Percentiles rank a stretch among this genome's conserved stretches.
Conservation (phyloP, 2,888 invertebrate genomes). For the Phasia obesa region DNA sequence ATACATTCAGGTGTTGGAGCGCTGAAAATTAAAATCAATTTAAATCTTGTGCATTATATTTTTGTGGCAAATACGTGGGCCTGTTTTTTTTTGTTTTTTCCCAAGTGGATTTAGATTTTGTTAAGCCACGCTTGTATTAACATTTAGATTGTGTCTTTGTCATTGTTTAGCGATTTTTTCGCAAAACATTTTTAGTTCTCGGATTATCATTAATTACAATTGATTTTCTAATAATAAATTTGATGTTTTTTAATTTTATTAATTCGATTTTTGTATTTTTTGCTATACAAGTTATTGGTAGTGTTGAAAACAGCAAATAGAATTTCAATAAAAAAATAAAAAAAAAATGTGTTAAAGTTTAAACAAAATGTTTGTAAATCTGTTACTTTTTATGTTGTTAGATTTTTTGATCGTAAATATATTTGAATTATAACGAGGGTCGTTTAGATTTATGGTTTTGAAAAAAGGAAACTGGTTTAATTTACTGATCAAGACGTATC, state of each 20-base stretch:
- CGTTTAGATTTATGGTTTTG: neutral
- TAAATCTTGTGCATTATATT: conserved; percentile 41
- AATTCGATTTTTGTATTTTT: conserved; percentile 22
- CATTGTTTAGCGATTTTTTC: conserved; percentile 38
- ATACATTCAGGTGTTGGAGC: conserved; percentile 65
- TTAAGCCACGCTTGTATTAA: conserved; percentile 22
- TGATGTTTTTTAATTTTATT: conserved; percentile 51
- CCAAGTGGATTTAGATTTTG: conserved; percentile 27
- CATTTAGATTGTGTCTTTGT: conserved; percentile 48
- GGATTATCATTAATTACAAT: conserved; percentile 70
- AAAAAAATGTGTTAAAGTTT: conserved; percentile 51
- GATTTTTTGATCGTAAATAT: neutral
- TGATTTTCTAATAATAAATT: conserved; percentile 62
- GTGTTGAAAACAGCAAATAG: conserved; percentile 41
- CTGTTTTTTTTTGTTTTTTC: conserved; percentile 6
- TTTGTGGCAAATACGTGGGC: conserved; percentile 51
- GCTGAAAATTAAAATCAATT: conserved; percentile 63
- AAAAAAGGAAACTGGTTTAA: too few species aligned
- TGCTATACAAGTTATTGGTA: conserved; percentile 2
- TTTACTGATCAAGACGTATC: neutral
- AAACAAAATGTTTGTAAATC: conserved; percentile 53
- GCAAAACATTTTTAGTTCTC: conserved; percentile 43
- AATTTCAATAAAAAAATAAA: conserved; percentile 15
- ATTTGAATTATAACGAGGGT: conserved; percentile 24
- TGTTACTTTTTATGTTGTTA: conserved; percentile 5